Conservation (phyloP, 37 sponge, comb jelly and placozoan genomes). For the Geodia barretti region DNA sequence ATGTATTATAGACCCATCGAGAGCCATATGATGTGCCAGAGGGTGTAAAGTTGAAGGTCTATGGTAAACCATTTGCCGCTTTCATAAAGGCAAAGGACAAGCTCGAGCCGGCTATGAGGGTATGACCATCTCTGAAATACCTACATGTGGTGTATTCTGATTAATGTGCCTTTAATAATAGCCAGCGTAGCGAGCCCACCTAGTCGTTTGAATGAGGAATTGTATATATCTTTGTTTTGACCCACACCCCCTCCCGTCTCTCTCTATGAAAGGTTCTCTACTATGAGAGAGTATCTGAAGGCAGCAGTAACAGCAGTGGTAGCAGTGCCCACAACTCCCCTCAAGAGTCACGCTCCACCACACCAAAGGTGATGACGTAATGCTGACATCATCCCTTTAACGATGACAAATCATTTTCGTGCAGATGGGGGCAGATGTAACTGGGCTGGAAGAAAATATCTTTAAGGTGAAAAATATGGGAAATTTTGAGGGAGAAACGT, state of each 20-base stretch:
- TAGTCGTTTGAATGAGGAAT: too few species aligned
- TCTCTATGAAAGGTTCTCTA: neutral
- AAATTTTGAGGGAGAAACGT: too few species aligned
- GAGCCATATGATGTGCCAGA: neutral
- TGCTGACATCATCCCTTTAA: too few species aligned
- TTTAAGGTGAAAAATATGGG: too few species aligned
- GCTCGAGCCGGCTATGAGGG: slow-evolving; percentile 17
- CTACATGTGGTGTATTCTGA: too few species aligned
- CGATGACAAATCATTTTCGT: too few species aligned
- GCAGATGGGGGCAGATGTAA: too few species aligned
- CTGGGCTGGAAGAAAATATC: too few species aligned
- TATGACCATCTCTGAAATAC: too few species aligned
- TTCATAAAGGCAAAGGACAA: neutral
- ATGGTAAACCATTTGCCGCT: neutral
- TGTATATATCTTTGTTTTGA: too few species aligned
- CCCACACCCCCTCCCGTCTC: neutral
- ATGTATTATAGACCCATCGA: neutral
- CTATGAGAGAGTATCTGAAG: neutral
- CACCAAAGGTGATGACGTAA: neutral
- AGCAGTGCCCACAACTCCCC: neutral
- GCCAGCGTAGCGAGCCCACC: too few species aligned
- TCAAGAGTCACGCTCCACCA: neutral
- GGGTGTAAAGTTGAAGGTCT: slow-evolving; percentile 16
- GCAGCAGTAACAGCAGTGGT: neutral
- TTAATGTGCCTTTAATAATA: too few species aligned